Conservation (phyloP, 2,797 vertebrate species). For the Gambelia wislizenii region DNA sequence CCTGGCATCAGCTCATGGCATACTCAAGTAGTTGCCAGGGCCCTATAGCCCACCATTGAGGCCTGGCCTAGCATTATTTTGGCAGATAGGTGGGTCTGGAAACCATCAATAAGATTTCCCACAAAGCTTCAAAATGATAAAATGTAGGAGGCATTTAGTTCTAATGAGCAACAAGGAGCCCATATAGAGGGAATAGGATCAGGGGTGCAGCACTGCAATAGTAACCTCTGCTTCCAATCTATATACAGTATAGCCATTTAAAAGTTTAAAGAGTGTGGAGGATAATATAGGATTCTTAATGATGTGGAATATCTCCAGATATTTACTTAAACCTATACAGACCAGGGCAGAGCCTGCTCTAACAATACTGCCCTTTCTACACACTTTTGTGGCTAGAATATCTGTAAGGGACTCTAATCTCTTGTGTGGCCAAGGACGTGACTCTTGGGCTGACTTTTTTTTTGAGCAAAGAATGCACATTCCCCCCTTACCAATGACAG, state of each 20-base stretch:
- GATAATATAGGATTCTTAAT: background rate
- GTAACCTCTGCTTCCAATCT: background rate
- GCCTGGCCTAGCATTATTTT: background rate
- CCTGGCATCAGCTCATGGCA: background rate
- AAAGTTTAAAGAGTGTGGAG: background rate
- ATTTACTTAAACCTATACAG: background rate
- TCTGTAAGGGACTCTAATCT: background rate
- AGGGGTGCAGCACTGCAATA: background rate
- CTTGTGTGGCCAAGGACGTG: background rate
- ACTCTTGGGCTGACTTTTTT: background rate
- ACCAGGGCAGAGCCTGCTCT: background rate
- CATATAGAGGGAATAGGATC: background rate
- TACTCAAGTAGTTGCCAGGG: no score
- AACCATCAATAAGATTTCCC: background rate
- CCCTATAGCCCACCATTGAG: no score
- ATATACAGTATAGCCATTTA: background rate
- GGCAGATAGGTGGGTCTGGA: background rate
- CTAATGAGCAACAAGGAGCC: background rate
- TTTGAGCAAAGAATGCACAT: background rate
- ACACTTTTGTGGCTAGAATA: background rate
- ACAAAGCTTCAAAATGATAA: background rate
- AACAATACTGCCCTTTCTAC: background rate
- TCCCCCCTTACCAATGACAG: constrained; percentile 72
- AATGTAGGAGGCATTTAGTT: background rate
- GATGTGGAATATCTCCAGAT: background rate